phyloP scores from a whole-genome alignment of 92 coral and sea anemone genomes.

The Virgularia gustaviana region DNA sequence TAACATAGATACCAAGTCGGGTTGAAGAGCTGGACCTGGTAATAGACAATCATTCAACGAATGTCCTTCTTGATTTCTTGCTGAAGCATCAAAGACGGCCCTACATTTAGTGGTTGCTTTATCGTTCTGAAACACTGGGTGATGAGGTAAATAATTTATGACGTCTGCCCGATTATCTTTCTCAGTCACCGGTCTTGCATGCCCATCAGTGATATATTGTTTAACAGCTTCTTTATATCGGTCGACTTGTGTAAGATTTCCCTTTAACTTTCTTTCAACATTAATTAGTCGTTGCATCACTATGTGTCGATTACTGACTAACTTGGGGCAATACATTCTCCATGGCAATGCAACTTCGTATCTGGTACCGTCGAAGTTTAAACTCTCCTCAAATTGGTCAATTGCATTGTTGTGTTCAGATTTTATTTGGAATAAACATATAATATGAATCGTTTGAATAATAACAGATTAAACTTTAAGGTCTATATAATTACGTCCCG shows the following conservation, averaged over 20 bases:
- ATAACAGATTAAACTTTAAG: too few relatives aligned
- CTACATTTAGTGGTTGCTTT: slow-evolving; percentile 40
- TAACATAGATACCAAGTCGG: slow-evolving; percentile 20
- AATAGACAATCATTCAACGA: slow-evolving; percentile 40
- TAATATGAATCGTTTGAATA: too few relatives aligned
- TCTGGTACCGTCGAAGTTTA: slow-evolving; percentile 23
- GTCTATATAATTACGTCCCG: too few relatives aligned
- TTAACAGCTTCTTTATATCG: slow-evolving; percentile 37
- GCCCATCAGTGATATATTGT: slow-evolving; percentile 25
- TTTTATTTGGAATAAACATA: too few relatives aligned
- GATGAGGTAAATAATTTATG: slow-evolving; percentile 46
- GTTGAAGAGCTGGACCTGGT: slow-evolving; percentile 38
- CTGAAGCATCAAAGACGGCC: slow-evolving; percentile 50
- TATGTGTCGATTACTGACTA: slow-evolving; percentile 41
- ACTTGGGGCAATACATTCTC: slow-evolving; percentile 48
- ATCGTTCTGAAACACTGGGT: slow-evolving; percentile 37
- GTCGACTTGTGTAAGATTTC: slow-evolving; percentile 26
- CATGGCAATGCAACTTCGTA: slow-evolving; percentile 57
- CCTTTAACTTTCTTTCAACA: slow-evolving; percentile 23
- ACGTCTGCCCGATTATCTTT: neutral
- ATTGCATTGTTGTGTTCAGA: too few relatives aligned
- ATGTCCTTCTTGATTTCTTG: slow-evolving; percentile 10
- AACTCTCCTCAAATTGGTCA: too few relatives aligned
- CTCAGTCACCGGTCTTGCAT: slow-evolving; percentile 6
- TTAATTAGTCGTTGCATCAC: slow-evolving; percentile 37